These are phyloP conservation scores for Pelobates cultripes DNA, from an alignment of 2,797 vertebrate species.

Conservation along the genomic window DNA sequence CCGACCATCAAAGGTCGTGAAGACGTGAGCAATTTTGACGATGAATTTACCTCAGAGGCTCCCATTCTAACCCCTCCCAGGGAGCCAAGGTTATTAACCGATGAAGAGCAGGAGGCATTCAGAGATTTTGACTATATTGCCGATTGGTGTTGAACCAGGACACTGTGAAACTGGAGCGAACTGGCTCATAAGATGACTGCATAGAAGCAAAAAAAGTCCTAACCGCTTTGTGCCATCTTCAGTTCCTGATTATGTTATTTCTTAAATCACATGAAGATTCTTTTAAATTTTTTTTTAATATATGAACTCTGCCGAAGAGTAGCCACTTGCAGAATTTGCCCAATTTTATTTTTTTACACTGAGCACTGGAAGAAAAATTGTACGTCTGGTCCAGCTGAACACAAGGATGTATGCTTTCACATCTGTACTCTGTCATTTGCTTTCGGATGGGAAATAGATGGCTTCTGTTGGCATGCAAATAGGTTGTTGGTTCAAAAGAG, in stretches of 20 bases:
- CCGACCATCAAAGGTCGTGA: slow-evolving; percentile 90
- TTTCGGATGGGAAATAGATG: slow-evolving; percentile 61
- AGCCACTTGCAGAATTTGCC: slow-evolving; percentile 54
- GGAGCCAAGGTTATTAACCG: slow-evolving; percentile 89
- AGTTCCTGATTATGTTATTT: slow-evolving; percentile 69
- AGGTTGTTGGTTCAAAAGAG: not conserved
- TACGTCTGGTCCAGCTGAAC: slow-evolving; percentile 67
- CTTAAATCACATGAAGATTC: slow-evolving; percentile 80
- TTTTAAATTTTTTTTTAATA: slow-evolving; percentile 69
- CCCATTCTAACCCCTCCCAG: slow-evolving; percentile 95
- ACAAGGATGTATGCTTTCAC: slow-evolving; percentile 53
- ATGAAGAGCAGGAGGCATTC: slow-evolving; percentile 92
- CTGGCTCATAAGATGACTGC: slow-evolving; percentile 66
- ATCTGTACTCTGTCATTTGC: slow-evolving; percentile 65
- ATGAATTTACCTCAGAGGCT: slow-evolving; percentile 98
- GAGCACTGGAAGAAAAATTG: slow-evolving; percentile 87
- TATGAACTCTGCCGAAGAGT: slow-evolving; percentile 65
- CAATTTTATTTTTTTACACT: slow-evolving; percentile 69
- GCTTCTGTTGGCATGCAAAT: not conserved
- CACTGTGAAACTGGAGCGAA: slow-evolving; percentile 79
- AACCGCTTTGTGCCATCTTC: slow-evolving; percentile 79
- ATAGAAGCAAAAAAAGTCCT: slow-evolving; percentile 63
- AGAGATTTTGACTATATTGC: slow-evolving; percentile 98
- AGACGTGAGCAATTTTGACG: slow-evolving; percentile 98
- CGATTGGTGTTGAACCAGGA: slow-evolving; percentile 93